Evolutionary conservation across 2,113 vertebrate species (phyloP), one percentile per base, ranked within the genome.

Genomic region (Panurus biarmicus): DNA sequence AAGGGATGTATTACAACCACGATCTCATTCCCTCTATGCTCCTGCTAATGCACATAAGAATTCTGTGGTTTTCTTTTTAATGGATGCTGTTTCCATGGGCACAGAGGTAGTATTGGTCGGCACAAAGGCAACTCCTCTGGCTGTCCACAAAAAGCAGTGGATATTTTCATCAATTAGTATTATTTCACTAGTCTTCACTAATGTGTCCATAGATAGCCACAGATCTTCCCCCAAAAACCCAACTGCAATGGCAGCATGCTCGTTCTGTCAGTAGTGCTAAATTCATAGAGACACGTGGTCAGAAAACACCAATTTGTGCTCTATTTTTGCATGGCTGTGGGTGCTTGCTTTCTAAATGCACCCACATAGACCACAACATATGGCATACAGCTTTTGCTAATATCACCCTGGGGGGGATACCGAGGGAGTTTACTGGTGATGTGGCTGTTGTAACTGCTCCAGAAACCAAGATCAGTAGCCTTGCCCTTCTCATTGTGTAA

Each of bases 51-150:
- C 0, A 0, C 36, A 15, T 57, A 89, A 78, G 69, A 90, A 81
- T 93, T 88, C 69, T 77, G 20, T 29, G 17, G 73, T 31, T 71
- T 60, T 89, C 76, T 78, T 81, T 84, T 84, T 85, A 84, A 65
- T 65, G 77, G 84, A 87, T 84, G 66, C 89, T 69, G 93, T 96
- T 96, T 96, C 96, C 94, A 94, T 93, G 89, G 91, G 93, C 91
- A 92, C 95, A 78, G 84, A 88, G 35, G n/a, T 92, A 69, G 66
- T 28, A 78, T n/a, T 86, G 73, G 65, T 53, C 76, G 84, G 61
- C 69, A 78, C 72, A 83, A 92, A 94, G 72, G 45, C 61, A 93
- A 44, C 40, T 78, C 36, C 65, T 88, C 69, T 57, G 61, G 36
- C 69, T 89, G 45, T 14, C 91, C 84, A 72, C 61, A 67, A 42